Percentiles rank a stretch among this genome's conserved stretches.
Conservation (phyloP, 2,888 invertebrate genomes). For the Nycteola revayana region DNA sequence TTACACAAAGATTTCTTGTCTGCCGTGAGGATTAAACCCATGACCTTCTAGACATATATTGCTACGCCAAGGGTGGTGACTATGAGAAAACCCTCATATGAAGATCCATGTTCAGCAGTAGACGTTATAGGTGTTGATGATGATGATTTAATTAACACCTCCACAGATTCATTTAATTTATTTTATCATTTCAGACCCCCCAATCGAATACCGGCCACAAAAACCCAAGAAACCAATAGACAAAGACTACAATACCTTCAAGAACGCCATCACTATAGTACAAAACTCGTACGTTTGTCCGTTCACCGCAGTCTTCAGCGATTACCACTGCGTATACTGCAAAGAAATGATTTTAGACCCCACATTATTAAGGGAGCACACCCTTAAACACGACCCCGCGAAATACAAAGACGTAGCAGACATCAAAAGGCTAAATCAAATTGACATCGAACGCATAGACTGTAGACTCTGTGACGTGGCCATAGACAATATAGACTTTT, state of each 20-base stretch:
- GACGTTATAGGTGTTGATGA: too few species aligned
- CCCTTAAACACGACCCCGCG: conserved; percentile 47
- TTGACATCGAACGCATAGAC: conserved; percentile 55
- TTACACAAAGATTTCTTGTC: too few species aligned
- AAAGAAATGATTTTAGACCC: conserved; percentile 55
- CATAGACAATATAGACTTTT: conserved; percentile 45
- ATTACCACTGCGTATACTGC: conserved; percentile 55
- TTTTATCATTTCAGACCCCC: conserved; percentile 7
- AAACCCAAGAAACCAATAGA: conserved; percentile 6
- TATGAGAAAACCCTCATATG: too few species aligned
- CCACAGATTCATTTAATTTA: too few species aligned
- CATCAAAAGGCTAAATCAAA: conserved; percentile 43
- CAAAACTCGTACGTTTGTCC: conserved; percentile 59
- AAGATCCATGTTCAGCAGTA: too few species aligned
- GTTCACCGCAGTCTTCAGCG: conserved; percentile 52
- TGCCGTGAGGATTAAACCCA: too few species aligned
- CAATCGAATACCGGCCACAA: conserved; percentile 1
- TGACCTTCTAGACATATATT: too few species aligned
- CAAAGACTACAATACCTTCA: conserved; percentile 16
- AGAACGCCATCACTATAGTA: conserved; percentile 46
- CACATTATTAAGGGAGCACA: conserved; percentile 46
- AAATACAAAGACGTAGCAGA: conserved; percentile 39
- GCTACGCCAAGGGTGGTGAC: too few species aligned
- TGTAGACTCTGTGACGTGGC: conserved; percentile 45
- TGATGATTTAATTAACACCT: too few species aligned